These are phyloP conservation scores for Tetramorium alpestre DNA, from an alignment of 1,140 invertebrate genomes.

Conservation along the genomic window DNA sequence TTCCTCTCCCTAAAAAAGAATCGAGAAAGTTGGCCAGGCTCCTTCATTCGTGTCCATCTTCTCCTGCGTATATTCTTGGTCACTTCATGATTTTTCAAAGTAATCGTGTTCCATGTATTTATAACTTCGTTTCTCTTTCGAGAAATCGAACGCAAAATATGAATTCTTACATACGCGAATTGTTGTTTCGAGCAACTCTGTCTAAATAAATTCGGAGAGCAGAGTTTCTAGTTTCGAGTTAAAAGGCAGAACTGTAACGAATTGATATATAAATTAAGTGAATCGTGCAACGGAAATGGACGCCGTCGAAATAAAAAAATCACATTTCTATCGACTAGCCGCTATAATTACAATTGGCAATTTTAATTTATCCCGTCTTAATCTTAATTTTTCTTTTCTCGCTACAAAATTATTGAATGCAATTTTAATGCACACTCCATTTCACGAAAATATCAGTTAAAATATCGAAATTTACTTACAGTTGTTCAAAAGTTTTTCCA, in stretches of 20 bases:
- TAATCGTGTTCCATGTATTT: background rate
- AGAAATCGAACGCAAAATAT: background rate
- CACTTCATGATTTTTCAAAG: background rate
- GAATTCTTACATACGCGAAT: background rate
- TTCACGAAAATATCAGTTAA: background rate
- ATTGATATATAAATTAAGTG: constrained; percentile 73
- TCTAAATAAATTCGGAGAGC: constrained; percentile 51
- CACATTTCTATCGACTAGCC: background rate
- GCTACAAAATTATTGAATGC: background rate
- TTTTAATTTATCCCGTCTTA: background rate
- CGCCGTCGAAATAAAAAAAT: background rate
- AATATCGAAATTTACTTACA: background rate
- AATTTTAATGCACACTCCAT: background rate
- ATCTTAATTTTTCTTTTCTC: background rate
- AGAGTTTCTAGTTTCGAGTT: constrained; percentile 40
- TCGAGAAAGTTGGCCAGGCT: too few species aligned
- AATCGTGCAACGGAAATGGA: constrained; percentile 46
- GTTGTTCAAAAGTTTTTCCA: too few species aligned
- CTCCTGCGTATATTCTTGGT: too few species aligned
- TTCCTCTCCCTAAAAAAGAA: too few species aligned
- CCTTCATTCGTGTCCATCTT: too few species aligned
- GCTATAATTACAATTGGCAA: background rate
- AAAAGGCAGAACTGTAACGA: constrained; percentile 64
- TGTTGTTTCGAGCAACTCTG: constrained; percentile 2
- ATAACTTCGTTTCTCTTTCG: background rate